Evolutionary conservation across 2,888 invertebrate genomes (phyloP), one percentile per base, ranked within the genome.

Genomic region (Argyresthia goedartella): DNA sequence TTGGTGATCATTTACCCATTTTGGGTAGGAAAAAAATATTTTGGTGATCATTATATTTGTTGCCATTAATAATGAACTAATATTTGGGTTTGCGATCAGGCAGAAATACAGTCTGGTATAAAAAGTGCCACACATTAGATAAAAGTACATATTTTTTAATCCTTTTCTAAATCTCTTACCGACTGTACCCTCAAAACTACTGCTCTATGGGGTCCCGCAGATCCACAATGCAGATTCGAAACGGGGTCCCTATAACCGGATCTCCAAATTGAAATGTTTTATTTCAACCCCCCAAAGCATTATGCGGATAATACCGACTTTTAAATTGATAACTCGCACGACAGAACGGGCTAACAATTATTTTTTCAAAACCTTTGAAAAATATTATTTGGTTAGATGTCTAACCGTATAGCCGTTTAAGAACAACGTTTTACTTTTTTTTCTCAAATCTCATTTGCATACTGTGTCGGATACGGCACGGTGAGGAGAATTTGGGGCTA

Each of bases 231-330:
- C 80, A 76, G 79, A 81, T 79, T 78, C 69, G 71, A 73, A 77
- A 70, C 74, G 70, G 75, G 82, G 78, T 75, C 66, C 73, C 76
- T 75, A 25, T 25, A 85, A 85, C 86, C 85, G 84, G 86, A 85
- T 85, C 81, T 74, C 80, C 69, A 86, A 85, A 86, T 86, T 85
- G 86, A 85, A 86, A 86, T 86, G 86, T 86, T 85, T 84, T 86
- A 86, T 85, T 73, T 73, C 73, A 61, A 65, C 71, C 75, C 81
- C 77, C 69, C 6, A 59, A 56, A 63, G 73, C 72, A 76, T 77
- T 78, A 77, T 70, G 65, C 55, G 75, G 71, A 78, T 85, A 78
- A 82, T 78, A 65, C 73, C 75, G 73, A 79, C 84, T 82, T 82
- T 76, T 81, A 81, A 84, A 85, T 84, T 85, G 85, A 85, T 84